phyloP scores from a whole-genome alignment of 2,888 invertebrate genomes.

The Digitonthophagus gazella region DNA sequence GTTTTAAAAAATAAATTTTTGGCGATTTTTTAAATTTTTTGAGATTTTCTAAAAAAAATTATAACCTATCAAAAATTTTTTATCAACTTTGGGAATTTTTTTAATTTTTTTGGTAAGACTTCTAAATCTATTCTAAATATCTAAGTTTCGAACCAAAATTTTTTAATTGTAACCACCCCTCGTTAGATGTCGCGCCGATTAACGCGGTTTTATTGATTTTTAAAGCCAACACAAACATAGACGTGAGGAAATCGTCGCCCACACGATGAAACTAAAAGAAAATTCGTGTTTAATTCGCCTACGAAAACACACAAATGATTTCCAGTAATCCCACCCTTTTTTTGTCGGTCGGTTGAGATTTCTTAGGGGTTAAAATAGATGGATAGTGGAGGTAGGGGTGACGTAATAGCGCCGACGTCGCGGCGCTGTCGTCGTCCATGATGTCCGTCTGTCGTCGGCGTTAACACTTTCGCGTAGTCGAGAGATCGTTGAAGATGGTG shows the following conservation, averaged over 20 bases:
- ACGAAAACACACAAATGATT: no score
- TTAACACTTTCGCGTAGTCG: constrained; percentile 3
- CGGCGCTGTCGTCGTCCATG: constrained; percentile 44
- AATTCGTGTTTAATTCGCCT: background rate
- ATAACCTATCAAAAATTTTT: no score
- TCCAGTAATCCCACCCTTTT: background rate
- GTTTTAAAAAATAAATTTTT: no score
- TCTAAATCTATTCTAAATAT: no score
- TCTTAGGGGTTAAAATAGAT: background rate
- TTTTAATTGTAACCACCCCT: background rate
- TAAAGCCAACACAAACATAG: constrained; percentile 11
- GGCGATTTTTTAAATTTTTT: no score
- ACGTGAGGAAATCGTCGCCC: constrained; percentile 1
- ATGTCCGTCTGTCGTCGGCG: constrained; percentile 46
- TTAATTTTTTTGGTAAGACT: no score
- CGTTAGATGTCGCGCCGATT: constrained; percentile 8
- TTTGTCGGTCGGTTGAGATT: background rate
- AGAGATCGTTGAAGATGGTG: background rate
- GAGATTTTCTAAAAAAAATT: no score
- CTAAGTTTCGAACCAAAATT: no score
- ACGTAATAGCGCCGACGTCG: constrained; percentile 29
- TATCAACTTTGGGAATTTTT: no score
- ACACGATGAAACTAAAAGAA: constrained; percentile 7
- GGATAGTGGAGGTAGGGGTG: background rate
- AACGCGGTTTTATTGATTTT: constrained; percentile 20